These are phyloP conservation scores for Poecile montanus DNA, from an alignment of 2,797 vertebrate species.

Conservation along the genomic window DNA sequence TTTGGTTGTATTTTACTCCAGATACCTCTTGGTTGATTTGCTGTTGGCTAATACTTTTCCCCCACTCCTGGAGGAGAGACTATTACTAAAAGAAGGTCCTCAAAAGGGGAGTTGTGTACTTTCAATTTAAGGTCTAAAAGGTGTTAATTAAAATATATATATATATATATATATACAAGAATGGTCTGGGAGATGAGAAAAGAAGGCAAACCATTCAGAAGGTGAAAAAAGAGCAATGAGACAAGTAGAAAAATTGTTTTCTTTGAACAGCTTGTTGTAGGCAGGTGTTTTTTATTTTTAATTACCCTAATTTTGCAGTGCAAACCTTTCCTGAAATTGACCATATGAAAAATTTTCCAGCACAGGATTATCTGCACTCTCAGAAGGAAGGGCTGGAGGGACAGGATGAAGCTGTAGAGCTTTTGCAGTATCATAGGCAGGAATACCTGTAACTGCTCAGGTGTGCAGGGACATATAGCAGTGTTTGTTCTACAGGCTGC, in stretches of 20 bases:
- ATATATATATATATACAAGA: background rate
- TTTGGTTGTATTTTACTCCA: background rate
- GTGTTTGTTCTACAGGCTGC: background rate
- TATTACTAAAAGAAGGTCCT: background rate
- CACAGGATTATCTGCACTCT: background rate
- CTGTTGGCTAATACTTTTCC: background rate
- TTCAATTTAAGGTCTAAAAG: background rate
- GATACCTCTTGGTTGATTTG: background rate
- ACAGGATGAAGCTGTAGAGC: background rate
- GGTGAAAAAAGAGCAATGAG: background rate
- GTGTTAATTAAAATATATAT: background rate
- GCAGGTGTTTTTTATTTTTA: rapidly evolving
- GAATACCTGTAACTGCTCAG: background rate
- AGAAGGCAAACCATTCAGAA: background rate
- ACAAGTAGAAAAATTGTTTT: background rate
- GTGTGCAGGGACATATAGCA: background rate
- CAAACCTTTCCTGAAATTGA: background rate
- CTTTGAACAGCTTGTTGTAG: background rate
- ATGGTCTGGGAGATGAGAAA: background rate
- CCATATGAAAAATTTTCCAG: background rate
- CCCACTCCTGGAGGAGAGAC: rapidly evolving
- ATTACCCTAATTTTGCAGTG: background rate
- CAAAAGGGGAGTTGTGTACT: background rate
- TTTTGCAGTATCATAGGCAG: background rate
- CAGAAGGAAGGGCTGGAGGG: background rate